Evolutionary conservation across 2,113 vertebrate species (phyloP).

Genomic region (Bettongia penicillata): DNA sequence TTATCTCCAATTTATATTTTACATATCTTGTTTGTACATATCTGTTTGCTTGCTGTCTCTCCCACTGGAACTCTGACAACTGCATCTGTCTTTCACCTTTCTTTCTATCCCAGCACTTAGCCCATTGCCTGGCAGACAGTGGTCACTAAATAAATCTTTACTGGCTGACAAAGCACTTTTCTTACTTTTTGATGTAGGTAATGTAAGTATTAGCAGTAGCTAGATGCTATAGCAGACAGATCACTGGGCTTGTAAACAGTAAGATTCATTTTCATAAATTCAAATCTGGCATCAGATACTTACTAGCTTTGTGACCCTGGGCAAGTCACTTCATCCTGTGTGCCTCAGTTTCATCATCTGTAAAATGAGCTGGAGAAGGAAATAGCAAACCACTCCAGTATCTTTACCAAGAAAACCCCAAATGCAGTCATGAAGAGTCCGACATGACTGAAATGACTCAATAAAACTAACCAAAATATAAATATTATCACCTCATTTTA

Average conservation of each 20-base stretch:
- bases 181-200: not conserved
- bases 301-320: not conserved
- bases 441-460: not conserved
- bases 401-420: not conserved
- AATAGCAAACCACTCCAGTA: not conserved
- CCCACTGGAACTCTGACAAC: not conserved
- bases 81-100: not conserved
- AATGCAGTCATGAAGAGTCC: not conserved
- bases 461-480: not conserved
- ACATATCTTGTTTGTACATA: not conserved
- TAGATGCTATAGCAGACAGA: not conserved
- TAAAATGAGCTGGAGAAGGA: not conserved
- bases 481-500: not conserved
- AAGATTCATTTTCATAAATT: not conserved
- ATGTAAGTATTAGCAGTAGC: not conserved
- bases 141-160: not conserved
- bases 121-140: not conserved
- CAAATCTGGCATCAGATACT: not conserved
- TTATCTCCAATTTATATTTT: not conserved
- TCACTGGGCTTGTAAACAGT: not conserved
- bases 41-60: not conserved
- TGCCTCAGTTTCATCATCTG: not conserved
- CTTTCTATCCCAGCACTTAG: not conserved
- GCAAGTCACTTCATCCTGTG: not conserved
- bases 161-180: not conserved